Conservation (phyloP, 2,113 vertebrate genomes). For the Pluvianellus socialis region DNA sequence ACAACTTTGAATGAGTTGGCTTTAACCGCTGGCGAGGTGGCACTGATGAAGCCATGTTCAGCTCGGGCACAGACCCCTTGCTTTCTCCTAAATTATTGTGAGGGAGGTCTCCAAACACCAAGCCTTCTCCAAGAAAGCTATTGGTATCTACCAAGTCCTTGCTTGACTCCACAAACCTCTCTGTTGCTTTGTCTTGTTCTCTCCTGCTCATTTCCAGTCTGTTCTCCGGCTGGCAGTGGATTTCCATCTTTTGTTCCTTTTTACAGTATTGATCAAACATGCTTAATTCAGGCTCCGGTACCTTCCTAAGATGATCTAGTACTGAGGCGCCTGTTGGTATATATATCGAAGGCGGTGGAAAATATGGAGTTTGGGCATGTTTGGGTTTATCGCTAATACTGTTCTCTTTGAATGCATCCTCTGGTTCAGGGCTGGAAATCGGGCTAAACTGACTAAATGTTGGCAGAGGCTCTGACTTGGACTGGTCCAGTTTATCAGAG, state of each 20-base stretch:
- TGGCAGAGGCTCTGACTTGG: slow-evolving; percentile 80
- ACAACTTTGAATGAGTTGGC: slow-evolving; percentile 86
- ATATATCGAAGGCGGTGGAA: slow-evolving; percentile 77
- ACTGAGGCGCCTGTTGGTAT: slow-evolving; percentile 73
- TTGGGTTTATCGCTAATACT: slow-evolving; percentile 76
- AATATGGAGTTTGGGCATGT: slow-evolving; percentile 77
- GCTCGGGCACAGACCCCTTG: slow-evolving; percentile 64
- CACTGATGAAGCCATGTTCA: slow-evolving; percentile 35
- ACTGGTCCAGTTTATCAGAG: slow-evolving; percentile 76
- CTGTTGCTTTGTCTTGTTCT: slow-evolving; percentile 45
- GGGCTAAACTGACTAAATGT: slow-evolving; percentile 89
- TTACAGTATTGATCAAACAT: slow-evolving; percentile 86
- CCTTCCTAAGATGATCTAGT: slow-evolving; percentile 76
- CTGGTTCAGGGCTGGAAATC: slow-evolving; percentile 88
- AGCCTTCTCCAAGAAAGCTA: slow-evolving; percentile 65
- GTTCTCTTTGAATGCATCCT: slow-evolving; percentile 78
- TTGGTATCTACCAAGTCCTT: slow-evolving; percentile 69
- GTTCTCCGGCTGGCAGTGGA: slow-evolving; percentile 32
- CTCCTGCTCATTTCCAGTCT: slow-evolving; percentile 42
- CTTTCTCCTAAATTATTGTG: slow-evolving; percentile 67
- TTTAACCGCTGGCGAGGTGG: slow-evolving; percentile 81
- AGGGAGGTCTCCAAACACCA: slow-evolving; percentile 70
- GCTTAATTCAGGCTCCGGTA: slow-evolving; percentile 76
- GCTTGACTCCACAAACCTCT: slow-evolving; percentile 46
- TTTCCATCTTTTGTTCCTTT: slow-evolving; percentile 77